Conservation (phyloP, 1,140 invertebrate genomes). For the Lepidurus arcticus region DNA sequence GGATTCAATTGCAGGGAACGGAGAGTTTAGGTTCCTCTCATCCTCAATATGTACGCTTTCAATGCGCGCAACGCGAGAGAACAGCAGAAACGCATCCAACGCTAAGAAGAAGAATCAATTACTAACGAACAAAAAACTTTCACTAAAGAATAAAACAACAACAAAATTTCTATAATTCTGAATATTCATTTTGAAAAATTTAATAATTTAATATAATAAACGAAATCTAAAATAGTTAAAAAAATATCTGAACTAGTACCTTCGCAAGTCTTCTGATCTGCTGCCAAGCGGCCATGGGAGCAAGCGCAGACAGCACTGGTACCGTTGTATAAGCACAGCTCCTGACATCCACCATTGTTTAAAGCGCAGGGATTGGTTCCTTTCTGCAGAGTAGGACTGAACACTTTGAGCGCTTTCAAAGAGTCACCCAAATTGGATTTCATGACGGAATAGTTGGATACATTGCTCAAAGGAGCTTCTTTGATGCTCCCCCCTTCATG, state of each 20-base stretch:
- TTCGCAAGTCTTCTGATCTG: slow-evolving; percentile 58
- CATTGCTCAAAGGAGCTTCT: slow-evolving; percentile 55
- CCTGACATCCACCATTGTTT: slow-evolving; percentile 69
- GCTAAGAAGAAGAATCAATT: slow-evolving; percentile 47
- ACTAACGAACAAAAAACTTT: slow-evolving; percentile 7
- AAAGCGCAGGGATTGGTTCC: slow-evolving; percentile 60
- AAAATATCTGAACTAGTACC: slow-evolving; percentile 43
- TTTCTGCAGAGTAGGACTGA: slow-evolving; percentile 52
- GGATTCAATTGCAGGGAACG: slow-evolving; percentile 65
- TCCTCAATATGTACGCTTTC: slow-evolving; percentile 68
- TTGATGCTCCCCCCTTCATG: slow-evolving; percentile 60
- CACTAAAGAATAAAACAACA: neutral
- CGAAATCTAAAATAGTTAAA: neutral
- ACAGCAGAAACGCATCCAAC: slow-evolving; percentile 69
- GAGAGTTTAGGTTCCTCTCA: slow-evolving; percentile 64
- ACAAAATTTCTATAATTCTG: neutral
- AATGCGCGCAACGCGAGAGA: slow-evolving; percentile 63
- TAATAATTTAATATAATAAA: neutral
- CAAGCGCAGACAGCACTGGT: slow-evolving; percentile 61
- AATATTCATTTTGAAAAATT: too few relatives aligned
- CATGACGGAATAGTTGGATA: slow-evolving; percentile 52
- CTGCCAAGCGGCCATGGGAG: slow-evolving; percentile 61
- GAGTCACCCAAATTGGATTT: slow-evolving; percentile 57
- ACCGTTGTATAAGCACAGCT: slow-evolving; percentile 73
- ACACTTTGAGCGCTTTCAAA: slow-evolving; percentile 61